phyloP scores from a whole-genome alignment of 2,888 invertebrate genomes.

The Neelides folsomi region DNA sequence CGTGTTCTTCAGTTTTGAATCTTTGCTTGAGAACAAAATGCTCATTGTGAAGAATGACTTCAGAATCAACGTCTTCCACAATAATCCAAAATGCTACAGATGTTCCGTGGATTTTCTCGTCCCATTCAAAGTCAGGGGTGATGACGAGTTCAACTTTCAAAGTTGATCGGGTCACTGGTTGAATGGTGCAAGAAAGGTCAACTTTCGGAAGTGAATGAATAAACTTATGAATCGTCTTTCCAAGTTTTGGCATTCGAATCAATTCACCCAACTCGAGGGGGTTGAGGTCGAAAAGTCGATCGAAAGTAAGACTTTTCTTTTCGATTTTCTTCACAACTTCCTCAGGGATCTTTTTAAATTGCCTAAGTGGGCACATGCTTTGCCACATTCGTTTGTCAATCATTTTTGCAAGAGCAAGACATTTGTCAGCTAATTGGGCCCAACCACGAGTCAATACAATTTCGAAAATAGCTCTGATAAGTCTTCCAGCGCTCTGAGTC shows the following conservation, averaged over 20 bases:
- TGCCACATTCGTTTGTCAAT: slow-evolving; percentile 99
- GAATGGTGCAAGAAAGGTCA: slow-evolving; percentile 90
- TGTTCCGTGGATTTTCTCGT: slow-evolving; percentile 71
- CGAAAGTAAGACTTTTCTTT: slow-evolving; percentile 92
- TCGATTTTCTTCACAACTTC: slow-evolving; percentile 94
- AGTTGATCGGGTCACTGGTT: slow-evolving; percentile 88
- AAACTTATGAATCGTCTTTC: slow-evolving; percentile 89
- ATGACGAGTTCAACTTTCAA: slow-evolving; percentile 90
- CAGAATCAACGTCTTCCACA: slow-evolving; percentile 35
- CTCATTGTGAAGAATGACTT: slow-evolving; percentile 67
- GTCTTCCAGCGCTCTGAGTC: slow-evolving; percentile 87
- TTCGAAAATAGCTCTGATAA: slow-evolving; percentile 93
- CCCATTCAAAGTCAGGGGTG: slow-evolving; percentile 98
- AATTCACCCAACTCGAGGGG: slow-evolving; percentile 95
- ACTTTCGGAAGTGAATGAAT: slow-evolving; percentile 94
- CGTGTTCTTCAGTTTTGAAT: slow-evolving; percentile 86
- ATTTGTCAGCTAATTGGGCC: slow-evolving; percentile 95
- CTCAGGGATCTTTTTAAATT: slow-evolving; percentile 94
- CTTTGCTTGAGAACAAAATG: slow-evolving; percentile 88
- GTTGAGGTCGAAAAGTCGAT: slow-evolving; percentile 85
- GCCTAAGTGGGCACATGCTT: slow-evolving; percentile 93
- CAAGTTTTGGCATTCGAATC: slow-evolving; percentile 75
- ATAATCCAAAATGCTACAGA: slow-evolving; percentile 52
- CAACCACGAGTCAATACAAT: slow-evolving; percentile 74
- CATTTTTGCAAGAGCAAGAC: slow-evolving; percentile 94